phyloP scores from a whole-genome alignment of 2,113 vertebrate species.

The Macquaria australasica region DNA sequence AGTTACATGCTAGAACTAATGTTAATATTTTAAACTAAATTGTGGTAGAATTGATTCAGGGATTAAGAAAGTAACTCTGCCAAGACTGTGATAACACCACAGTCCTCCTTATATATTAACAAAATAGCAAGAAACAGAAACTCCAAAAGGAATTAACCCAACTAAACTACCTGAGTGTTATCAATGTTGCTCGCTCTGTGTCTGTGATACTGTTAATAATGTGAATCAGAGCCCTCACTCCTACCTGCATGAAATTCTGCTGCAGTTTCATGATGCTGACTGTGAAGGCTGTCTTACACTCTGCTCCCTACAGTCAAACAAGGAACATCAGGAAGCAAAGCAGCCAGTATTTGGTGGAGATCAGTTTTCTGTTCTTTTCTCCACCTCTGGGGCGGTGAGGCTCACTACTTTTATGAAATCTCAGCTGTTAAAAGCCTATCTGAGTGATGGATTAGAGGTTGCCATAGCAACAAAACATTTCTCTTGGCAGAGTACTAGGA shows the following conservation, averaged over 20 bases:
- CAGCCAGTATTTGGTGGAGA: not conserved
- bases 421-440: slow-evolving; percentile 7
- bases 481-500: not conserved
- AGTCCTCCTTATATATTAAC: no score
- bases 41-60: no score
- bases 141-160: not conserved
- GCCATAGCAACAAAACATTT: slow-evolving; percentile 19
- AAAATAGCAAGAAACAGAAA: no score
- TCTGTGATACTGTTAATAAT: not conserved
- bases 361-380: not conserved
- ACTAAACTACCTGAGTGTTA: not conserved
- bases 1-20: no score
- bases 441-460: slow-evolving; percentile 21
- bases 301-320: not conserved
- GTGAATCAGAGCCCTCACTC: not conserved
- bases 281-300: not conserved
- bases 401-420: not conserved
- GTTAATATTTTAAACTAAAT: no score
- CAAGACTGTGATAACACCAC: no score
- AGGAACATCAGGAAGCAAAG: no score
- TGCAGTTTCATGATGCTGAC: not conserved
- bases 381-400: not conserved
- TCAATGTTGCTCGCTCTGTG: not conserved
- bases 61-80: no score
- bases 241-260: not conserved